These are phyloP conservation scores for Hipposideros larvatus DNA, from an alignment of 2,797 vertebrate species.

Conservation along the genomic window DNA sequence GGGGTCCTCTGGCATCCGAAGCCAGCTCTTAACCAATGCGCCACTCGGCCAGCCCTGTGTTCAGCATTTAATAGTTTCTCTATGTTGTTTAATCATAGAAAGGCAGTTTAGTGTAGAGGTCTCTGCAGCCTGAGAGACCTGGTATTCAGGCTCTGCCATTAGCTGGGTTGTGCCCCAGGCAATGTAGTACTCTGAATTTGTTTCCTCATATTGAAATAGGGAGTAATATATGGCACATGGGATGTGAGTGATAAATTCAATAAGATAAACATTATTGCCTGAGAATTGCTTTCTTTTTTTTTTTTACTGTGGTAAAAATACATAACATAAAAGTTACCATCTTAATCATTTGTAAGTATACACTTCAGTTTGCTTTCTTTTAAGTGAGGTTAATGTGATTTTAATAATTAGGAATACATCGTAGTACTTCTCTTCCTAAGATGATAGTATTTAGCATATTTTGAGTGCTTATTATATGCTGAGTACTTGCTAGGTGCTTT, in stretches of 20 bases:
- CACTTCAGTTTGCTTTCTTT: neutral
- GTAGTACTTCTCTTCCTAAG: neutral
- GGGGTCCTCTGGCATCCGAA: too few relatives aligned
- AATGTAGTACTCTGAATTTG: slow-evolving; percentile 5
- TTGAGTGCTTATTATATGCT: neutral
- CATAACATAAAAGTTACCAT: neutral
- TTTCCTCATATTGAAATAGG: neutral
- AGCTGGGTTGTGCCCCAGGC: neutral
- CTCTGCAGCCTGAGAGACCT: neutral
- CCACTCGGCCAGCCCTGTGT: neutral
- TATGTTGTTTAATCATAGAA: neutral
- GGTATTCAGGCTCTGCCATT: neutral
- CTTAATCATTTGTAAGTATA: slow-evolving; percentile 21
- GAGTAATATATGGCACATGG: neutral
- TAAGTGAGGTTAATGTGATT: neutral
- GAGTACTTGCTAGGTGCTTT: slow-evolving; percentile 7
- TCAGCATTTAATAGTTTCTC: slow-evolving; percentile 24
- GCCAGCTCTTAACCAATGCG: too few relatives aligned
- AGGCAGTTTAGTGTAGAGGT: neutral
- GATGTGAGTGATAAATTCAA: neutral
- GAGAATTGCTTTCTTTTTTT: neutral
- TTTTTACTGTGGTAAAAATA: neutral
- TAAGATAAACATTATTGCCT: neutral
- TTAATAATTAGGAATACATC: slow-evolving; percentile 16
- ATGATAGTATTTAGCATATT: slow-evolving; percentile 13